These are phyloP conservation scores for Columba livia DNA, from an alignment of 2,113 vertebrate species.

Conservation along the genomic window DNA sequence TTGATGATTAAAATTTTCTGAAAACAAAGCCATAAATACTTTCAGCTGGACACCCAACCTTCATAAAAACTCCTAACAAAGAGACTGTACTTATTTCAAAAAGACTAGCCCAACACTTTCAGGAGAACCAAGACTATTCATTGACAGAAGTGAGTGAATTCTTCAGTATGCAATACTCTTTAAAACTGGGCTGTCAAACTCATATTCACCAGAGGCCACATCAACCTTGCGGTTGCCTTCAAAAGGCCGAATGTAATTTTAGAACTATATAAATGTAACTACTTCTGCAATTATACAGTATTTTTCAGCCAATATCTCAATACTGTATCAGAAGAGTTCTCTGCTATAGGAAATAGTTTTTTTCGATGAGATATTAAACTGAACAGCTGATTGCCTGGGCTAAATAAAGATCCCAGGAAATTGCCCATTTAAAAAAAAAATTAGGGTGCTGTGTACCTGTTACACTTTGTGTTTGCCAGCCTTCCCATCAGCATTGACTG, in stretches of 20 bases:
- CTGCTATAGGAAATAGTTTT: not conserved
- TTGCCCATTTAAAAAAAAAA: not conserved
- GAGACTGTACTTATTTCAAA: not conserved
- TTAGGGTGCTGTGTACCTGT: fast-evolving
- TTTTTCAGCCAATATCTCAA: not conserved
- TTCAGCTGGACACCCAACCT: not conserved
- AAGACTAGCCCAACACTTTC: not conserved
- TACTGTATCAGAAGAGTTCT: not conserved
- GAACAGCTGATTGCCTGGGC: not conserved
- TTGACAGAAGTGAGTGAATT: not conserved
- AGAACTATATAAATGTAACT: too few species aligned
- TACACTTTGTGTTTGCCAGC: not conserved
- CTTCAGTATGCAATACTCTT: not conserved
- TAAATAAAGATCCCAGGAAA: not conserved
- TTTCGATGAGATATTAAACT: not conserved
- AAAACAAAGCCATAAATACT: not conserved
- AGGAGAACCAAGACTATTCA: not conserved
- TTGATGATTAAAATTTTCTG: not conserved
- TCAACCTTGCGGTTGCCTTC: too few species aligned
- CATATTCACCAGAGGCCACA: too few species aligned
- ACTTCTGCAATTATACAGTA: too few species aligned
- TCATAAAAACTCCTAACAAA: not conserved
- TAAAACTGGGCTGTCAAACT: not conserved
- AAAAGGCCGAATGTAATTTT: too few species aligned
- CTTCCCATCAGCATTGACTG: fast-evolving